These are phyloP conservation scores for Botia kubotai DNA, from an alignment of 2,797 vertebrate species.

Conservation along the genomic window DNA sequence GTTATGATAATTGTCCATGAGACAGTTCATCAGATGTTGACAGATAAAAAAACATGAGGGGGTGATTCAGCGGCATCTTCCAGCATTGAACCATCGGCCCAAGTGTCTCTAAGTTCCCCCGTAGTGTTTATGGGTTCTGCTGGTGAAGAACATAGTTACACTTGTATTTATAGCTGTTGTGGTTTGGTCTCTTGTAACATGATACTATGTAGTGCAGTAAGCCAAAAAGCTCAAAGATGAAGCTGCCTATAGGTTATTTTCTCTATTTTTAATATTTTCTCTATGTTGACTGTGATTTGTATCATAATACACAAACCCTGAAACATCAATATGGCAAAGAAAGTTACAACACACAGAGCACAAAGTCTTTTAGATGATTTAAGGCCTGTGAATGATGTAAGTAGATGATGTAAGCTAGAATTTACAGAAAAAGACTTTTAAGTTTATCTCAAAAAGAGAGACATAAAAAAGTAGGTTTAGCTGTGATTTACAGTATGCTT, in stretches of 20 bases:
- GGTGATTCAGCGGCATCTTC: neutral
- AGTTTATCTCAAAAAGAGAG: too few species aligned
- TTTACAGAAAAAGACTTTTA: neutral
- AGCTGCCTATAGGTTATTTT: slow-evolving; percentile 36
- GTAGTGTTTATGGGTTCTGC: slow-evolving; percentile 54
- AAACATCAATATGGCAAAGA: slow-evolving; percentile 22
- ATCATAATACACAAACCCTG: slow-evolving; percentile 45
- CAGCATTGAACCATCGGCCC: slow-evolving; percentile 38
- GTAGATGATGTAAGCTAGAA: neutral
- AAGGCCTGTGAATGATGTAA: slow-evolving; percentile 2
- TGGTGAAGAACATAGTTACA: slow-evolving; percentile 51
- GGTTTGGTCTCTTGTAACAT: slow-evolving; percentile 52
- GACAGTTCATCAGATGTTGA: slow-evolving; percentile 43
- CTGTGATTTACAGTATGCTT: neutral
- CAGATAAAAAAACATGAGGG: slow-evolving; percentile 32
- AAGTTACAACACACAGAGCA: slow-evolving; percentile 35
- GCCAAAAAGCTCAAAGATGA: slow-evolving; percentile 48
- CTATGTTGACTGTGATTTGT: slow-evolving; percentile 42
- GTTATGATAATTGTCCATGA: slow-evolving; percentile 39
- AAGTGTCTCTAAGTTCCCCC: slow-evolving; percentile 12
- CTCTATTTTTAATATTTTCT: slow-evolving; percentile 46
- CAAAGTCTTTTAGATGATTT: slow-evolving; percentile 20
- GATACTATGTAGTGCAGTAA: slow-evolving; percentile 37
- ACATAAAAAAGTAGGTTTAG: too few species aligned
- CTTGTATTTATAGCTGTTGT: slow-evolving; percentile 61